phyloP scores from a whole-genome alignment of 2,888 invertebrate genomes.

The Heliconius aoede region DNA sequence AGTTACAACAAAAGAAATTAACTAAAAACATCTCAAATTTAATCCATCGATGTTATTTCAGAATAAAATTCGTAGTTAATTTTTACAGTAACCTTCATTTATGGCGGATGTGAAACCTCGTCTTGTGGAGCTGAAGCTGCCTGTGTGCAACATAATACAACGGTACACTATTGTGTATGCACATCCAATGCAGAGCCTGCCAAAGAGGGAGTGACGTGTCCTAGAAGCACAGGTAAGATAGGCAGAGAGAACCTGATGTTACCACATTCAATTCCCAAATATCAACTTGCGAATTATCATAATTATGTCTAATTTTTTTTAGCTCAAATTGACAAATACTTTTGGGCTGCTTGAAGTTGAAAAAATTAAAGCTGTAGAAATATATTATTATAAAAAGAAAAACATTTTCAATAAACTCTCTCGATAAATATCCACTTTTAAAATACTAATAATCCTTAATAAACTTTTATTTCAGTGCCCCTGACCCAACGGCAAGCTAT shows the following conservation, averaged over 20 bases:
- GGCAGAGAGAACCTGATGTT: no score
- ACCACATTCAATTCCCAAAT: no score
- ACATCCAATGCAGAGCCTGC: conserved; percentile 86
- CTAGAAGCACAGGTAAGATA: conserved; percentile 83
- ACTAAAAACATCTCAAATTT: not conserved
- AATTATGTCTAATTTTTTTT: no score
- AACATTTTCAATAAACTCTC: not conserved
- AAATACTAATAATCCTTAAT: conserved; percentile 8
- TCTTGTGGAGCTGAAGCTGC: conserved; percentile 86
- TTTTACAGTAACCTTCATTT: conserved; percentile 44
- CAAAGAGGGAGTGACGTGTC: conserved; percentile 84
- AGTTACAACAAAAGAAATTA: no score
- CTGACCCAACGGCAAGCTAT: conserved; percentile 82
- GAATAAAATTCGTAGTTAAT: not conserved
- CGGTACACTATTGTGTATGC: conserved; percentile 85
- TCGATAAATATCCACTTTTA: not conserved
- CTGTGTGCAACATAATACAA: conserved; percentile 79
- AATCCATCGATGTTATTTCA: not conserved
- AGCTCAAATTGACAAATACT: no score
- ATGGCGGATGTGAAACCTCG: conserved; percentile 74
- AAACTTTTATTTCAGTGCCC: conserved; percentile 74
- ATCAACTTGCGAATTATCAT: no score
- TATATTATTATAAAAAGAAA: not conserved
- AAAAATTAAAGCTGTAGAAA: no score
- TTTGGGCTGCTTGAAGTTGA: not conserved